These are phyloP conservation scores for Agrotis ipsilon DNA, from an alignment of 2,888 invertebrate species.

Conservation along the genomic window DNA sequence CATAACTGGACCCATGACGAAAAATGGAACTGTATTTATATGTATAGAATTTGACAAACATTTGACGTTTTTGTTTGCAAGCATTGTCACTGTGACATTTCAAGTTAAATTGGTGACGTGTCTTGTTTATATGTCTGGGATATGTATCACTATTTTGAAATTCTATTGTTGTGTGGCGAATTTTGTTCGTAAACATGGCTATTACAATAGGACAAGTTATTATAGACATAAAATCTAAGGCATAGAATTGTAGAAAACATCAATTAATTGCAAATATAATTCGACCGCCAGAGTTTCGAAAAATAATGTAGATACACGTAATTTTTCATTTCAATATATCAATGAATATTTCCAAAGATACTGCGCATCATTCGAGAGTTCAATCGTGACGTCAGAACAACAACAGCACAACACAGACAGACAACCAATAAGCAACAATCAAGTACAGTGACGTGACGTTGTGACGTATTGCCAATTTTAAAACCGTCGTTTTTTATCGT, in stretches of 20 bases:
- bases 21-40: conserved; percentile 30
- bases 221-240: background rate
- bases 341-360: no score
- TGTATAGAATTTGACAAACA: background rate
- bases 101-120: conserved; percentile 16
- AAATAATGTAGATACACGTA: no score
- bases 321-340: no score
- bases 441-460: no score
- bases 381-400: no score
- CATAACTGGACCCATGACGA: conserved; percentile 24
- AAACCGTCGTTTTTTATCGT: no score
- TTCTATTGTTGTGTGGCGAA: conserved; percentile 34
- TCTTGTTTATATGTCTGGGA: conserved; percentile 41
- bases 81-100: background rate
- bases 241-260: background rate
- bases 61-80: background rate
- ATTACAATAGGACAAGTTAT: conserved; percentile 5
- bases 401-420: no score
- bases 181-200: conserved; percentile 3
- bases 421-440: no score
- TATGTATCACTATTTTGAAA: conserved; percentile 41
- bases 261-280: no score
- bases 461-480: no score
- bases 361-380: no score
- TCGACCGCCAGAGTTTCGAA: no score